These are phyloP conservation scores for Tragelaphus imberbis DNA, from an alignment of 2,113 vertebrate species.

Conservation along the genomic window DNA sequence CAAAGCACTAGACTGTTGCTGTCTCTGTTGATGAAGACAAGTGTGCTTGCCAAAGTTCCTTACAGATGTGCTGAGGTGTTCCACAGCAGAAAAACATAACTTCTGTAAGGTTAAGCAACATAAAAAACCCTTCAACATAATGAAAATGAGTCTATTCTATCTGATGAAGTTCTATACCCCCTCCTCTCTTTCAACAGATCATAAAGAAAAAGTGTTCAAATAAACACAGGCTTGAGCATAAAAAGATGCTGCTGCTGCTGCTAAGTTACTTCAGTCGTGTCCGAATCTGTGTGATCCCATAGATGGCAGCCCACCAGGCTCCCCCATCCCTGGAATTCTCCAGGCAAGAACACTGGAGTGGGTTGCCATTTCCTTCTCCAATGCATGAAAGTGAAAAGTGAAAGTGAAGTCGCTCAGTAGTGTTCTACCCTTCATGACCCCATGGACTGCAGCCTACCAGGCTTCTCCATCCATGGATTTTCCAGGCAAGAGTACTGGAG, in stretches of 20 bases:
- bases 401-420: no score
- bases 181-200: neutral
- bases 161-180: neutral
- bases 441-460: no score
- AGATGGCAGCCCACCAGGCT: no score
- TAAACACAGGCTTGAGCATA: neutral
- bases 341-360: no score
- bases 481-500: no score
- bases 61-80: constrained; percentile 46
- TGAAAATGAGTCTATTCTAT: constrained; percentile 10
- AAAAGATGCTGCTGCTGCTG: neutral
- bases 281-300: accelerated
- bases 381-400: no score
- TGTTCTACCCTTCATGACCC: no score
- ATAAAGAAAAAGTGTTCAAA: neutral
- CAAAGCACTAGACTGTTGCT: neutral
- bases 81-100: neutral
- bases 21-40: constrained; percentile 53
- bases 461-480: no score
- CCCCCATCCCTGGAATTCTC: accelerated
- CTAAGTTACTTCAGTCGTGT: accelerated
- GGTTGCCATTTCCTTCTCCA: no score
- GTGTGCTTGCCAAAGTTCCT: constrained; percentile 22
- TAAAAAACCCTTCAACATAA: constrained; percentile 24
- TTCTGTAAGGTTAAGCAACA: neutral